A percentile compares a stretch with the other conserved stretches of the same genome.
Evolutionary conservation across 2,113 vertebrate genomes (phyloP).

Genomic region (Eulemur rufifrons): DNA sequence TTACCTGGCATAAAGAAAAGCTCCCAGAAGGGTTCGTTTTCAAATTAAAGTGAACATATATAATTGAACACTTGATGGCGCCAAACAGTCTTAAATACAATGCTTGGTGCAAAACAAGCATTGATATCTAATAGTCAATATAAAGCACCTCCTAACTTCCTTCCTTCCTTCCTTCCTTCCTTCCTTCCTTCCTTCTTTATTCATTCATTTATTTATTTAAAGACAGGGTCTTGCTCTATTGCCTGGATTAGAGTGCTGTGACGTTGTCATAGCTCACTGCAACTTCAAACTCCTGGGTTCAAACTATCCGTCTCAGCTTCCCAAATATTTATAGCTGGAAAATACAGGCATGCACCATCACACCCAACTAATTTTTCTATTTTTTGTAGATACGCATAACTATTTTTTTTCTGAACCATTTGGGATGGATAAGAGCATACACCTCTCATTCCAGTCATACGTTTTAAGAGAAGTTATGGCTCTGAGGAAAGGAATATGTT

Average conservation of each 20-base stretch:
- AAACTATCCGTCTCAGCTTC: no score
- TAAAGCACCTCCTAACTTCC: neutral
- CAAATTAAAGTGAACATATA: neutral
- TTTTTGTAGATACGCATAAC: neutral
- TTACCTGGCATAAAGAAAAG: neutral
- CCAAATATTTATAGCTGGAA: no score
- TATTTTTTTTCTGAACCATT: neutral
- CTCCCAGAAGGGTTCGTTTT: neutral
- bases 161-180: neutral
- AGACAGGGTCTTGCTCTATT: no score
- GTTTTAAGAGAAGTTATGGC: neutral
- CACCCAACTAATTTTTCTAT: no score
- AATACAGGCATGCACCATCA: no score
- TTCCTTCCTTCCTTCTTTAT: no score
- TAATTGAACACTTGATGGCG: slow-evolving; percentile 78
- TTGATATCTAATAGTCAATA: neutral
- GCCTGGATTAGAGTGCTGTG: no score
- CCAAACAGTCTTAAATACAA: slow-evolving; percentile 63
- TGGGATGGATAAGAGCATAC: neutral
- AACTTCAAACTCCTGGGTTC: no score
- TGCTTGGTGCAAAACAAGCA: neutral
- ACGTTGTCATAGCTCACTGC: no score
- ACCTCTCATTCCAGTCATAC: neutral
- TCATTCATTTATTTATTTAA: no score
- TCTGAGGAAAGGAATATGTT: neutral